These are phyloP conservation scores for Hartigia nigra DNA, from an alignment of 2,888 invertebrate species.

Conservation along the genomic window DNA sequence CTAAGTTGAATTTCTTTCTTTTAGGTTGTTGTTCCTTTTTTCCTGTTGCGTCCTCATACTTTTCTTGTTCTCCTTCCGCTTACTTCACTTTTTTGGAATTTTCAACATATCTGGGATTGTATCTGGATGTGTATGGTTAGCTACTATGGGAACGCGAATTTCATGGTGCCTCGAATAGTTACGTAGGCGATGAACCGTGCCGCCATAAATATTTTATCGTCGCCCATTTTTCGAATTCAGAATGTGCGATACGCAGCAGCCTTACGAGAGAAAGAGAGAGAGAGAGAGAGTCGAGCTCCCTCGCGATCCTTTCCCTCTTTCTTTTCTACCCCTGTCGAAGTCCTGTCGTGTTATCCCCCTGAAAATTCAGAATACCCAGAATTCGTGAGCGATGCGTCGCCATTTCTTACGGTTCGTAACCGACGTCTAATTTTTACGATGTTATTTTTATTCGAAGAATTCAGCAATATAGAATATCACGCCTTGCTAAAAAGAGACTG, in stretches of 20 bases:
- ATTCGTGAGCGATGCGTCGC: background rate
- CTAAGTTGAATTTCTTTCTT: background rate
- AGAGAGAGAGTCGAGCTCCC: background rate
- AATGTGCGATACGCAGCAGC: conserved; percentile 8
- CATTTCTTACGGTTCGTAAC: conserved; percentile 10
- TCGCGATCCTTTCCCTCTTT: background rate
- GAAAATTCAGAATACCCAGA: too few relatives aligned
- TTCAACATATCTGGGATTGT: conserved; percentile 9
- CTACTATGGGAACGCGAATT: conserved; percentile 22
- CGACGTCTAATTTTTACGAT: conserved; percentile 14
- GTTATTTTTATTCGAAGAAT: conserved; percentile 7
- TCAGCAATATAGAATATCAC: background rate
- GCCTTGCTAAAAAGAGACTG: too few relatives aligned
- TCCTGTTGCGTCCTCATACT: background rate
- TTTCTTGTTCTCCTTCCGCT: background rate
- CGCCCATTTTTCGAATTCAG: conserved; percentile 40
- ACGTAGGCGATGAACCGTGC: conserved; percentile 39
- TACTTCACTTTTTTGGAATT: background rate
- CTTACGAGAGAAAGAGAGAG: background rate
- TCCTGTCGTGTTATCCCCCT: background rate
- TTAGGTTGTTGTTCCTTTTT: background rate
- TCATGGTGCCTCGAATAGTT: conserved; percentile 33
- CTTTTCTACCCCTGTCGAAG: background rate
- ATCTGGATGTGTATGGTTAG: background rate
- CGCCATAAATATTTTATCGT: conserved; percentile 45